Percentiles rank a stretch among this genome's conserved stretches.
Evolutionary conservation across 2,113 vertebrate genomes (phyloP).

Genomic region (Accipiter virgatus): DNA sequence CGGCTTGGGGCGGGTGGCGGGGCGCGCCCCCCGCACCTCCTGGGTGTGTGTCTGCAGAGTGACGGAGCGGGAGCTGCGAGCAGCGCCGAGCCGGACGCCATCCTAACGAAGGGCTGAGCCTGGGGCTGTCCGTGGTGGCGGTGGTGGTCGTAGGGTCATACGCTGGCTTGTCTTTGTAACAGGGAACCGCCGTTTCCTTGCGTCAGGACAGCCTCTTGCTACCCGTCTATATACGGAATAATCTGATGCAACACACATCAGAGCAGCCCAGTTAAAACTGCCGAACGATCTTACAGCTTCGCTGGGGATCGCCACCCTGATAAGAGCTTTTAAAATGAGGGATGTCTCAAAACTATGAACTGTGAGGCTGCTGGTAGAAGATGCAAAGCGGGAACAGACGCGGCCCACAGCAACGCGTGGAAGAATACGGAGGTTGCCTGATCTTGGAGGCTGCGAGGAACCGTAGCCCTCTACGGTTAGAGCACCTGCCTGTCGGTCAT

Average conservation of each 20-base stretch:
- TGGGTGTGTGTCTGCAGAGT: background rate
- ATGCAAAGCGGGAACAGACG: background rate
- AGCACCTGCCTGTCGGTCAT: background rate
- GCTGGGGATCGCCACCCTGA: fast-evolving
- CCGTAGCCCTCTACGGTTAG: too few relatives aligned
- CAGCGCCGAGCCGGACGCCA: too few relatives aligned
- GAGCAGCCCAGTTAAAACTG: background rate
- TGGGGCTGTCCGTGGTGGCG: background rate
- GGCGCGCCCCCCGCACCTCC: too few relatives aligned
- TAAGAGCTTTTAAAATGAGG: background rate
- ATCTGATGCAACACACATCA: too few relatives aligned
- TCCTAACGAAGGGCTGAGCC: too few relatives aligned
- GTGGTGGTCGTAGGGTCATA: fast-evolving
- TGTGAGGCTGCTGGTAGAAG: background rate
- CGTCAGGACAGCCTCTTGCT: background rate
- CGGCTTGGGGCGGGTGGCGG: too few relatives aligned
- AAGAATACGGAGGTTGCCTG: background rate
- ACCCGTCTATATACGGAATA: background rate
- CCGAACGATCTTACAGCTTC: too few relatives aligned
- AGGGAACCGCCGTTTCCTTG: background rate
- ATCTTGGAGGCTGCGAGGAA: background rate
- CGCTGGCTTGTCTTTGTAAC: fast-evolving
- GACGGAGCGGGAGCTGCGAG: background rate
- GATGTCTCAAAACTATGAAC: background rate
- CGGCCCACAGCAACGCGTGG: background rate